Conservation (phyloP, 2,888 invertebrate genomes). For the Leptura quadrifasciata region DNA sequence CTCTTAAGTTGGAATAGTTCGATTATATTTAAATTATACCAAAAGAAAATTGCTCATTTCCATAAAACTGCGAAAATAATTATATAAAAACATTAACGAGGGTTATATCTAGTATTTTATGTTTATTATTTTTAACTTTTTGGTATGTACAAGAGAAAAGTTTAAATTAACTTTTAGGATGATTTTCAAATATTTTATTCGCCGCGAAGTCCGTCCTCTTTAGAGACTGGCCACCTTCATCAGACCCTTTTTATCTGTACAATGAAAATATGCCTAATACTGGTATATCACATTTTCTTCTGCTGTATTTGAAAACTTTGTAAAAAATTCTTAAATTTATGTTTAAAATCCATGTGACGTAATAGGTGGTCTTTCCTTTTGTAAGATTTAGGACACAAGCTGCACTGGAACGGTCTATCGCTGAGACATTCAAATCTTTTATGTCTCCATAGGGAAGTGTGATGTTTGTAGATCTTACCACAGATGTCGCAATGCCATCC, state of each 20-base stretch:
- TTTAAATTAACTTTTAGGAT: too few species aligned
- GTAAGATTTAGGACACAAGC: constrained; percentile 84
- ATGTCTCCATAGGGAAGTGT: constrained; percentile 52
- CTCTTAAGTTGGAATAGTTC: too few species aligned
- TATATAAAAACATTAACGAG: too few species aligned
- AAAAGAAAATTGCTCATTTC: too few species aligned
- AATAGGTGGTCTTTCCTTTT: constrained; percentile 87
- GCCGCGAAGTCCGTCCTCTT: too few species aligned
- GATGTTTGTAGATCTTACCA: constrained; percentile 50
- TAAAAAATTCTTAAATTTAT: constrained; percentile 6
- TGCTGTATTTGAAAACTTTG: background rate
- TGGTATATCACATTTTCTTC: background rate
- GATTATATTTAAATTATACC: too few species aligned
- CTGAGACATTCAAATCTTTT: constrained; percentile 71
- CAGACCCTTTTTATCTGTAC: too few species aligned
- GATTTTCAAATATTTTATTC: too few species aligned
- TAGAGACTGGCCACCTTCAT: background rate
- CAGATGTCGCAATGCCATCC: constrained; percentile 43
- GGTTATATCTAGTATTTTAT: too few species aligned
- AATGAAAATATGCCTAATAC: background rate
- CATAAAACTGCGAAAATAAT: too few species aligned
- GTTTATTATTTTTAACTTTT: too few species aligned
- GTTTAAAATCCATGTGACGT: constrained; percentile 74
- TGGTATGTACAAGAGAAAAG: too few species aligned
- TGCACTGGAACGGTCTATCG: constrained; percentile 85